These are phyloP conservation scores for Heliconius ethilla DNA, from an alignment of 2,888 invertebrate species.

Conservation along the genomic window DNA sequence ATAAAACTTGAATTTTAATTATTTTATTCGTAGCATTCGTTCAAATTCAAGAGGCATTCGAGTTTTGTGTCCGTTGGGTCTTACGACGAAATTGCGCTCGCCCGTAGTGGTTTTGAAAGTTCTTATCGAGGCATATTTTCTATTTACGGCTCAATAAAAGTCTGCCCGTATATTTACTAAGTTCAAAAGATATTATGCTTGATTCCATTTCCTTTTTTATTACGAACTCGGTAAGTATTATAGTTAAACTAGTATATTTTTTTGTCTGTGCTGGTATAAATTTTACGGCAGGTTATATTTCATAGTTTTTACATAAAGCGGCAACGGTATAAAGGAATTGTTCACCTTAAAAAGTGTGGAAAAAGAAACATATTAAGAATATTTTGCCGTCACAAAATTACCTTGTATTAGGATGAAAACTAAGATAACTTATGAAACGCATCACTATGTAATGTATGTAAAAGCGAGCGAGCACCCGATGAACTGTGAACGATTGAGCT, in stretches of 20 bases:
- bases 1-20: slow-evolving; percentile 1
- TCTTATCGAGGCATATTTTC: slow-evolving; percentile 20
- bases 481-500: slow-evolving; percentile 22
- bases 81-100: slow-evolving; percentile 22
- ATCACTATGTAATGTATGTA: slow-evolving; percentile 25
- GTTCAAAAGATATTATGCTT: slow-evolving; percentile 20
- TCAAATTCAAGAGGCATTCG: slow-evolving; percentile 24
- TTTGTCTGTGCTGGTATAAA: not conserved
- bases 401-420: slow-evolving; percentile 23
- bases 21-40: slow-evolving; percentile 7
- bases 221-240: not conserved
- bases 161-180: slow-evolving; percentile 21
- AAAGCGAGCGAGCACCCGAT: slow-evolving; percentile 25
- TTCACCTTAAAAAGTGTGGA: not conserved
- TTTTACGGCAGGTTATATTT: not conserved
- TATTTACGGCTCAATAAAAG: slow-evolving; percentile 28
- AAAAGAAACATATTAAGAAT: not conserved
- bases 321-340: not conserved
- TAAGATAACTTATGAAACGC: slow-evolving; percentile 29
- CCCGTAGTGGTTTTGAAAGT: slow-evolving; percentile 19
- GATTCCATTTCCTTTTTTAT: slow-evolving; percentile 18
- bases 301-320: not conserved
- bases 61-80: slow-evolving; percentile 16
- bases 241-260: slow-evolving; percentile 1
- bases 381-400: not conserved